Evolutionary conservation across 2,888 invertebrate species (phyloP).

Genomic region (Drosophila ustulata): DNA sequence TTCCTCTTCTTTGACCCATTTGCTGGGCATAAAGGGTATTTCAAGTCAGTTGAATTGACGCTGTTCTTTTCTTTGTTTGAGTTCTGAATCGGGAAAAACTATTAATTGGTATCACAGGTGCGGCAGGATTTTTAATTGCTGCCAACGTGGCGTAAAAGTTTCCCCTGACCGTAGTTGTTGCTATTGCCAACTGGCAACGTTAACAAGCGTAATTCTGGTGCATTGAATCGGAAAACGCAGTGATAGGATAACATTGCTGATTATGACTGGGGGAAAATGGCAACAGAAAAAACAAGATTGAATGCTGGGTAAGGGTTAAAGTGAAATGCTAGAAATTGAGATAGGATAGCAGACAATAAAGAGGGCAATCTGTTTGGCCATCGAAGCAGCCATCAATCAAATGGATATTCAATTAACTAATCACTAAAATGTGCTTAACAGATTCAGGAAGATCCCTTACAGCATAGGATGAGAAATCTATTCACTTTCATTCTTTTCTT

Average conservation of each 20-base stretch:
- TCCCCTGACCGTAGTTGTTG: slow-evolving; percentile 24
- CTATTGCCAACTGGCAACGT: slow-evolving; percentile 35
- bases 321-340: slow-evolving; percentile 4
- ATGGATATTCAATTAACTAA: slow-evolving; percentile 45
- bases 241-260: slow-evolving; percentile 43
- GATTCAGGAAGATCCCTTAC: slow-evolving; percentile 17
- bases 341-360: slow-evolving; percentile 13
- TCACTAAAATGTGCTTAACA: slow-evolving; percentile 40
- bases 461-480: not conserved
- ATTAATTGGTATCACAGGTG: slow-evolving; percentile 71
- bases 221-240: slow-evolving; percentile 62
- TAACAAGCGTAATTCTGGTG: slow-evolving; percentile 59
- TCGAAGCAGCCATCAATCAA: slow-evolving; percentile 46
- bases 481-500: not conserved
- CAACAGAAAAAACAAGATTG: not conserved
- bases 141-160: slow-evolving; percentile 61
- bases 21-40: slow-evolving; percentile 14
- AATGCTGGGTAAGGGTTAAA: not conserved
- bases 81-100: slow-evolving; percentile 50
- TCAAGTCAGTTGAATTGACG: slow-evolving; percentile 20
- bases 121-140: slow-evolving; percentile 59
- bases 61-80: slow-evolving; percentile 25
- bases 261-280: not conserved
- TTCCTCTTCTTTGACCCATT: not conserved
- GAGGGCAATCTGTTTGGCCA: slow-evolving; percentile 25